Conservation (phyloP, 1,140 invertebrate genomes). For the Nasonia vitripennis region DNA sequence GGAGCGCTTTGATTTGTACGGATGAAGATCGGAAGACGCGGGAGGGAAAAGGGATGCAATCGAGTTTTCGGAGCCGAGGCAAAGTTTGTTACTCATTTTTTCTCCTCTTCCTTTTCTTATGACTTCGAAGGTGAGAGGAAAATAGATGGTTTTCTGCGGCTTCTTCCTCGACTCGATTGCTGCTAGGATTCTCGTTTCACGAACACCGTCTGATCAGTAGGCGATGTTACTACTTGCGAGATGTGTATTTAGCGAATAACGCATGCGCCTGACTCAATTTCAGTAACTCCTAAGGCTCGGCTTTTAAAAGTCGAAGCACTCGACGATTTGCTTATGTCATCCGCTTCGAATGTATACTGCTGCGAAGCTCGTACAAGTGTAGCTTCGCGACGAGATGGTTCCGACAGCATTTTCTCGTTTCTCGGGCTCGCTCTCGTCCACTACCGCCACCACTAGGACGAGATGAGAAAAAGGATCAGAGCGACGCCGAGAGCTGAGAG, state of each 20-base stretch:
- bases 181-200: neutral
- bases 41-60: neutral
- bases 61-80: slow-evolving; percentile 12
- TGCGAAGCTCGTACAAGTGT: neutral
- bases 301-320: neutral
- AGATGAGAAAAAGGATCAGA: slow-evolving; percentile 14
- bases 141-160: neutral
- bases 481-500: neutral
- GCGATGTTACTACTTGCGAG: neutral
- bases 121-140: neutral
- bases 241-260: too few species aligned
- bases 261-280: too few species aligned
- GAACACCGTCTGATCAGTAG: neutral
- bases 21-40: neutral
- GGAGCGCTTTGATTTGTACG: slow-evolving; percentile 43
- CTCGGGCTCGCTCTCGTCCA: neutral
- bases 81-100: slow-evolving; percentile 15
- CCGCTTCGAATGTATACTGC: neutral
- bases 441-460: neutral
- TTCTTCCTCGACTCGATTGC: neutral
- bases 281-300: neutral
- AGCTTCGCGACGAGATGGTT: neutral
- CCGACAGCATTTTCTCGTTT: neutral
- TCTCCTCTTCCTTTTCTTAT: neutral
- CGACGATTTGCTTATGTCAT: neutral